These are phyloP conservation scores for Acleris sparsana DNA, from an alignment of 2,888 invertebrate species.

Conservation along the genomic window DNA sequence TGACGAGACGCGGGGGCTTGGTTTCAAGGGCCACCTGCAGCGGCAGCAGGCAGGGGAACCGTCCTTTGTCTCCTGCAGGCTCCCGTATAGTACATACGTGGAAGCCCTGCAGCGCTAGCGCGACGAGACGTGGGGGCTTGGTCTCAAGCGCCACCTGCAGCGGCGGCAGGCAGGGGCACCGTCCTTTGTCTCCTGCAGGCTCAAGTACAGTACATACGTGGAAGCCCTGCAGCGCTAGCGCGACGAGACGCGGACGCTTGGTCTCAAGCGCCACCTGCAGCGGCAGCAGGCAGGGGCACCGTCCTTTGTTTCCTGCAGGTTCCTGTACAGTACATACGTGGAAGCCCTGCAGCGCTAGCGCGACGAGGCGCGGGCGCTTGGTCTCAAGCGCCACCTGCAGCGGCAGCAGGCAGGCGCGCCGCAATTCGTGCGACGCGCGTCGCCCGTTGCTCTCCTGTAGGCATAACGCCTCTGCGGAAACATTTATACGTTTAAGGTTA, in stretches of 20 bases:
- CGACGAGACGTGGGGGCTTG: too few relatives aligned
- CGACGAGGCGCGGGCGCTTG: slow-evolving; percentile 92
- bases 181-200: slow-evolving; percentile 89
- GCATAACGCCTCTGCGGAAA: slow-evolving; percentile 88
- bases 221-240: slow-evolving; percentile 92
- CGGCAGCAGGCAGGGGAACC: too few relatives aligned
- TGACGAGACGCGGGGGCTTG: too few relatives aligned
- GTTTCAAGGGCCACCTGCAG: too few relatives aligned
- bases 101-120: neutral
- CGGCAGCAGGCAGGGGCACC: too few relatives aligned
- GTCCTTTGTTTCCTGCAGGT: too few relatives aligned
- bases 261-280: slow-evolving; percentile 46
- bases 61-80: too few relatives aligned
- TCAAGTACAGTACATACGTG: too few relatives aligned
- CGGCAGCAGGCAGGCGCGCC: slow-evolving; percentile 92
- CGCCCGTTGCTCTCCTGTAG: slow-evolving; percentile 90
- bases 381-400: slow-evolving; percentile 94
- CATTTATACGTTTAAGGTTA: neutral
- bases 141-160: slow-evolving; percentile 93
- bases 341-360: slow-evolving; percentile 92
- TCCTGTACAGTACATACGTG: slow-evolving; percentile 86
- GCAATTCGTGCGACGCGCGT: slow-evolving; percentile 91
- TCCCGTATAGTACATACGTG: too few relatives aligned
- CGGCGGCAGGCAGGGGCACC: slow-evolving; percentile 89
- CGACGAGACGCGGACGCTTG: slow-evolving; percentile 92